Conservation (phyloP, 2,113 vertebrate genomes). For the Prietella phreatophila region DNA sequence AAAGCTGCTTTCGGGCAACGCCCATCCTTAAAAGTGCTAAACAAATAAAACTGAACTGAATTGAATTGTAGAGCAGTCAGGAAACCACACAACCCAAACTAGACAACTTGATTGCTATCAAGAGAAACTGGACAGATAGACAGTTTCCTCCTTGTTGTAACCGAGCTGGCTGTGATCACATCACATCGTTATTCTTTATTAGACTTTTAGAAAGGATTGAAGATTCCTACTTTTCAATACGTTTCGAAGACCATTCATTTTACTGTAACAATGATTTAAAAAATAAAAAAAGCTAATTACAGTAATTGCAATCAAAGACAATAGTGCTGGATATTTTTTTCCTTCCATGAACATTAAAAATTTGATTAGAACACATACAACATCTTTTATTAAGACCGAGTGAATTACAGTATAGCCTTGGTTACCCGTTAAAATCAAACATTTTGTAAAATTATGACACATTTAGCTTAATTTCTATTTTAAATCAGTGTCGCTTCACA, state of each 20-base stretch:
- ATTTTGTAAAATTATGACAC: not conserved
- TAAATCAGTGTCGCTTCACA: not conserved
- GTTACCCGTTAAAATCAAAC: not conserved
- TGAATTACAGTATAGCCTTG: not conserved
- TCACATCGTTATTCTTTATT: not conserved
- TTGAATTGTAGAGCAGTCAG: not conserved
- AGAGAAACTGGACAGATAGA: not conserved
- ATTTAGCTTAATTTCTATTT: not conserved
- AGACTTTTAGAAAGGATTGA: too few species aligned
- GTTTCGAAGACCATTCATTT: too few species aligned
- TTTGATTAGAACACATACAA: not conserved
- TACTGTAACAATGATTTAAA: not conserved
- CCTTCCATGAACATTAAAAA: too few species aligned
- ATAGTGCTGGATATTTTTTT: not conserved
- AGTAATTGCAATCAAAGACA: not conserved
- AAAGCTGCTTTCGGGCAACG: too few species aligned
- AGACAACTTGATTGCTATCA: not conserved
- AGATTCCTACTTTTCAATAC: too few species aligned
- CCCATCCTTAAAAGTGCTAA: too few species aligned
- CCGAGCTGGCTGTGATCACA: not conserved
- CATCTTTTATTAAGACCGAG: not conserved
- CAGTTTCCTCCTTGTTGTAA: not conserved
- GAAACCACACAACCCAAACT: not conserved
- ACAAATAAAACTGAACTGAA: too few species aligned
- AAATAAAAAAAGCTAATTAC: too few species aligned